Percentiles rank a stretch among this genome's conserved stretches.
Evolutionary conservation across 2,113 vertebrate species (phyloP).

Genomic region (Rhynchopsitta pachyrhyncha): DNA sequence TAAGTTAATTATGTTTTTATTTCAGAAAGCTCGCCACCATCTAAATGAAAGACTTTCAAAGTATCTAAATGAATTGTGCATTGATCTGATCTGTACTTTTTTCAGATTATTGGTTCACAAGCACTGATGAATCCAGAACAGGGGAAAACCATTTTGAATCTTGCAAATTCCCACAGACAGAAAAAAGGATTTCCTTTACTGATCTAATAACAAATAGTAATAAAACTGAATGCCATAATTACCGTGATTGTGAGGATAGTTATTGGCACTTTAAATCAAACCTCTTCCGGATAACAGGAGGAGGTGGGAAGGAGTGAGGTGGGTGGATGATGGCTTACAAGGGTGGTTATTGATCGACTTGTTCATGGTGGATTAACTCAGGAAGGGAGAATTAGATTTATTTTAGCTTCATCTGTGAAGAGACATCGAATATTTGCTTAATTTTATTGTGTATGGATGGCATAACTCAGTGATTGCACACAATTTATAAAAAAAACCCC

Average conservation of each 20-base stretch:
- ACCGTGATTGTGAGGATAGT: not conserved
- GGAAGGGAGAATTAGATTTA: conserved; percentile 30
- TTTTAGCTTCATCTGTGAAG: conserved; percentile 15
- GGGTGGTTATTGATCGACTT: conserved; percentile 16
- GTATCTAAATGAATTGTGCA: not conserved
- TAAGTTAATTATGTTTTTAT: not conserved
- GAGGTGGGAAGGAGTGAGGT: conserved; percentile 26
- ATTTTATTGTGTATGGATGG: not conserved
- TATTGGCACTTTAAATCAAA: conserved; percentile 57
- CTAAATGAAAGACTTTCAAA: not conserved
- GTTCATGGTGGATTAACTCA: conserved; percentile 33
- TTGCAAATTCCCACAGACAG: not conserved
- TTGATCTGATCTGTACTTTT: not conserved
- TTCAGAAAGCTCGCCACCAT: not conserved
- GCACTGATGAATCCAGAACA: not conserved
- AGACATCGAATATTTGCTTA: conserved; percentile 39
- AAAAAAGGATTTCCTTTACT: not conserved
- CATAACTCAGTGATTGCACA: not conserved
- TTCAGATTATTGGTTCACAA: not conserved
- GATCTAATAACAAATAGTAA: conserved; percentile 26
- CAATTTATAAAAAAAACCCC: not conserved
- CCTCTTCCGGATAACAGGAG: conserved; percentile 19
- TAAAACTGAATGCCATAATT: conserved; percentile 32
- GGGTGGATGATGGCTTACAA: conserved; percentile 34
- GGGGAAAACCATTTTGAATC: not conserved